Evolutionary conservation across 2,888 invertebrate genomes (phyloP).

Genomic region (Andrena camellia): DNA sequence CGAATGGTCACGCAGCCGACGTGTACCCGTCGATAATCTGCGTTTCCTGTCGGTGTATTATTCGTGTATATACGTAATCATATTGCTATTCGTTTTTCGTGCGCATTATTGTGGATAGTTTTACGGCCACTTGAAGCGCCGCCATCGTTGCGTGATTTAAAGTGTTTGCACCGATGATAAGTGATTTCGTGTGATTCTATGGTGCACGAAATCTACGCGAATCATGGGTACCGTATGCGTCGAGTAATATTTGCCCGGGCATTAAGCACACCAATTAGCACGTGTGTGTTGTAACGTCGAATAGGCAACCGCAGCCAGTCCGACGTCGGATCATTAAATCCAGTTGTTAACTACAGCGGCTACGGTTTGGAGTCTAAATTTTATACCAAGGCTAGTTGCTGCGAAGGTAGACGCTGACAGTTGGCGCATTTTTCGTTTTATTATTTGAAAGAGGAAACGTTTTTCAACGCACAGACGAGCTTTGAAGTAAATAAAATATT

Average conservation of each 20-base stretch:
- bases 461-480: neutral
- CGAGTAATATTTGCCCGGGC: constrained; percentile 13
- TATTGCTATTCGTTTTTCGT: neutral
- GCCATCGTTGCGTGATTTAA: too few relatives aligned
- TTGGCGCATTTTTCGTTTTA: neutral
- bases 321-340: constrained; percentile 15
- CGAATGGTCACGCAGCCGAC: too few relatives aligned
- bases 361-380: constrained; percentile 2
- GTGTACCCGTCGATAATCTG: neutral
- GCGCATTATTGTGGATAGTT: too few relatives aligned
- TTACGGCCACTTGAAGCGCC: too few relatives aligned
- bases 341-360: constrained; percentile 24
- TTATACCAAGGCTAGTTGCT: neutral
- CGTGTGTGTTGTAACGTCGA: constrained; percentile 19
- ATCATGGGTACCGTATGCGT: neutral
- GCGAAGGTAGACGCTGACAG: neutral
- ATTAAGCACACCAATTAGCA: constrained; percentile 38
- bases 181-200: neutral
- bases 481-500: neutral
- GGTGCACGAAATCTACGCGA: neutral
- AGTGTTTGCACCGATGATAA: neutral
- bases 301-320: constrained; percentile 3
- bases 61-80: neutral
- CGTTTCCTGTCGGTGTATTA: neutral
- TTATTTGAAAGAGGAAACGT: neutral